A percentile compares a stretch with the other conserved stretches of the same genome.
Evolutionary conservation across 2,888 invertebrate genomes (phyloP).

Genomic region (Latrodectus elegans): DNA sequence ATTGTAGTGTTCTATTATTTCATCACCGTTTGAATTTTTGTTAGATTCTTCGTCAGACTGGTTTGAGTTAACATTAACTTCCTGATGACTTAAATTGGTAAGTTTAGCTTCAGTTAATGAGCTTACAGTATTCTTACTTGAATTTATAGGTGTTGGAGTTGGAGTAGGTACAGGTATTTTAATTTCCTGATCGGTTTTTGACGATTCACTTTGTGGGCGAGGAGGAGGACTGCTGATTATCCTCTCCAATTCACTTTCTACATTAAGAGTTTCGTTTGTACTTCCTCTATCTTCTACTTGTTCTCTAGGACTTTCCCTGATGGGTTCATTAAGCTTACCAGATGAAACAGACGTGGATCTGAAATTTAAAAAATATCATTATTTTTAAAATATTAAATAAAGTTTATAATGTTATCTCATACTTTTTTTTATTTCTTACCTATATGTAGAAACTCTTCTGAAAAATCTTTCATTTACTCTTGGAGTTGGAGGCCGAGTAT

Average conservation of each 20-base stretch:
- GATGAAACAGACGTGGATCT: conserved; percentile 41
- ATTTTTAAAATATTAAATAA: background rate
- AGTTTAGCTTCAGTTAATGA: background rate
- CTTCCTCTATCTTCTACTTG: conserved; percentile 32
- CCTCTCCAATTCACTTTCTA: conserved; percentile 18
- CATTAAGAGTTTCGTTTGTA: conserved; percentile 18
- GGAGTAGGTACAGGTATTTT: conserved; percentile 53
- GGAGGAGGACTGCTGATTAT: conserved; percentile 54
- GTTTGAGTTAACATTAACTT: background rate
- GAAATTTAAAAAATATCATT: background rate
- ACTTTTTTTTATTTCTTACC: background rate
- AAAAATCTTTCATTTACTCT: conserved; percentile 55
- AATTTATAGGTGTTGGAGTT: conserved; percentile 7
- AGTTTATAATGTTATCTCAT: background rate
- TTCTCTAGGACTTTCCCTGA: conserved; percentile 52
- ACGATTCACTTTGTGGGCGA: conserved; percentile 17
- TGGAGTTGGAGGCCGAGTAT: conserved; percentile 49
- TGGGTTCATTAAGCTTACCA: conserved; percentile 35
- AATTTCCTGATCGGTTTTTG: conserved; percentile 9
- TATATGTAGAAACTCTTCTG: conserved; percentile 15
- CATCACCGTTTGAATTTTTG: background rate
- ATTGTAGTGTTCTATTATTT: background rate
- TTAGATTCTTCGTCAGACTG: background rate
- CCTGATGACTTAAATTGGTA: background rate
- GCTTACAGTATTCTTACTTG: conserved; percentile 40